phyloP scores from a whole-genome alignment of 2,888 invertebrate genomes.

The Scrobipalpa costella region DNA sequence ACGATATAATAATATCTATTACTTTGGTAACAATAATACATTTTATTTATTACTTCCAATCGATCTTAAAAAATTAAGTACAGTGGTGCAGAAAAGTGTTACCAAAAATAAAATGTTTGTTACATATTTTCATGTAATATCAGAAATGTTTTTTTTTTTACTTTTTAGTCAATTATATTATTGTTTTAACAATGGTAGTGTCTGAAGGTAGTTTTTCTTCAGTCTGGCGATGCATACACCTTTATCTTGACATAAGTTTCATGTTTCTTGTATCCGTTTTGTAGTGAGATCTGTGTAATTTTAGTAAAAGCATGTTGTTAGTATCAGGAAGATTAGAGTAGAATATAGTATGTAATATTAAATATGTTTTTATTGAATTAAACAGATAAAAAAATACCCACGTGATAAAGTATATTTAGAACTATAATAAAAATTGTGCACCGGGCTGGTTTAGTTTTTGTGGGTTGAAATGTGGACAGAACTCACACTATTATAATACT shows the following conservation, averaged over 20 bases:
- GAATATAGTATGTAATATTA: no score
- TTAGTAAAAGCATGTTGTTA: slow-evolving; percentile 6
- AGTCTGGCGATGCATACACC: slow-evolving; percentile 7
- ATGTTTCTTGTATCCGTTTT: slow-evolving; percentile 11
- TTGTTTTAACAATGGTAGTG: no score
- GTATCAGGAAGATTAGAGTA: neutral
- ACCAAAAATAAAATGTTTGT: slow-evolving; percentile 12
- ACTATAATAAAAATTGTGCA: neutral
- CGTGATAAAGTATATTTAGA: neutral
- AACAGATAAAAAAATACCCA: no score
- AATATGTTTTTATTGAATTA: no score
- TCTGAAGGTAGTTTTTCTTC: slow-evolving; percentile 3
- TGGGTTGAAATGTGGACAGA: slow-evolving; percentile 8
- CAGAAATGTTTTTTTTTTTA: no score
- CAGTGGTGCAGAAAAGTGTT: slow-evolving; percentile 22
- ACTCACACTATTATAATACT: neutral
- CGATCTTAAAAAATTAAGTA: slow-evolving; percentile 9
- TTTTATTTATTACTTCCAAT: slow-evolving; percentile 8
- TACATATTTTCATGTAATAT: no score
- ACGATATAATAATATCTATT: neutral
- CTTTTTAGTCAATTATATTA: no score
- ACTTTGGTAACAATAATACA: slow-evolving; percentile 2
- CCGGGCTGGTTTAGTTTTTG: neutral
- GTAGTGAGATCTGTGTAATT: slow-evolving; percentile 12
- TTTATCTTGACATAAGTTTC: neutral